phyloP scores from a whole-genome alignment of 2,113 vertebrate genomes.

The Brevimyrus niger region DNA sequence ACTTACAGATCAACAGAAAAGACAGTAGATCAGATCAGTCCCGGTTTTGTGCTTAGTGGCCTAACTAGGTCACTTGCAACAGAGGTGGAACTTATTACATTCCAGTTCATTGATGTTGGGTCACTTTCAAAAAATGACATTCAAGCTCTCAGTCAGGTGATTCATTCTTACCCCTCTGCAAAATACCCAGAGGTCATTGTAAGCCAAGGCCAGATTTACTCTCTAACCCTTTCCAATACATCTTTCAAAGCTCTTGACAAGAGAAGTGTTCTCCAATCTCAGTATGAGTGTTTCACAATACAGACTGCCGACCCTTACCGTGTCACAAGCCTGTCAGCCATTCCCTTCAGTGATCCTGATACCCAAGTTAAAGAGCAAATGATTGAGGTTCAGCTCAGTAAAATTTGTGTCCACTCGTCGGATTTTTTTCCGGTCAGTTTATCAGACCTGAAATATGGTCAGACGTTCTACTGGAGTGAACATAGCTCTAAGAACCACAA shows the following conservation, averaged over 20 bases:
- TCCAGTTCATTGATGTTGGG: constrained; percentile 73
- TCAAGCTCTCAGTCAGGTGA: constrained; percentile 54
- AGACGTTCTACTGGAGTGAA: constrained; percentile 68
- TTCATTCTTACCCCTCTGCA: constrained; percentile 46
- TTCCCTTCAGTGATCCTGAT: constrained; percentile 15
- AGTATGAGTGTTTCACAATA: constrained; percentile 49
- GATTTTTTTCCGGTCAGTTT: constrained; percentile 73
- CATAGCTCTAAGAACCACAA: constrained; percentile 51
- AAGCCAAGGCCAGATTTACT: constrained; percentile 54
- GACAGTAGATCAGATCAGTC: constrained; percentile 63
- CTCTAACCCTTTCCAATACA: constrained; percentile 53
- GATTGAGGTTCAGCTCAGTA: constrained; percentile 61
- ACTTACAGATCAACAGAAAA: constrained; percentile 66
- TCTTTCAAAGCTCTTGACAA: constrained; percentile 28
- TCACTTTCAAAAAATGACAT: constrained; percentile 63
- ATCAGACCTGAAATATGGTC: constrained; percentile 60
- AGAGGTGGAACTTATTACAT: constrained; percentile 61
- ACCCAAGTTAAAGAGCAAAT: constrained; percentile 37
- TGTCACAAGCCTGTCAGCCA: constrained; percentile 51
- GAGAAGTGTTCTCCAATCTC: neutral
- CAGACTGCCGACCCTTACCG: constrained; percentile 62
- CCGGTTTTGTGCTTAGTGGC: constrained; percentile 69
- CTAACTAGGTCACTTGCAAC: constrained; percentile 66
- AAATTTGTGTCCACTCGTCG: constrained; percentile 70
- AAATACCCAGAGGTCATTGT: constrained; percentile 67